Conservation (phyloP, 2,888 invertebrate genomes). For the Chesias legatella region DNA sequence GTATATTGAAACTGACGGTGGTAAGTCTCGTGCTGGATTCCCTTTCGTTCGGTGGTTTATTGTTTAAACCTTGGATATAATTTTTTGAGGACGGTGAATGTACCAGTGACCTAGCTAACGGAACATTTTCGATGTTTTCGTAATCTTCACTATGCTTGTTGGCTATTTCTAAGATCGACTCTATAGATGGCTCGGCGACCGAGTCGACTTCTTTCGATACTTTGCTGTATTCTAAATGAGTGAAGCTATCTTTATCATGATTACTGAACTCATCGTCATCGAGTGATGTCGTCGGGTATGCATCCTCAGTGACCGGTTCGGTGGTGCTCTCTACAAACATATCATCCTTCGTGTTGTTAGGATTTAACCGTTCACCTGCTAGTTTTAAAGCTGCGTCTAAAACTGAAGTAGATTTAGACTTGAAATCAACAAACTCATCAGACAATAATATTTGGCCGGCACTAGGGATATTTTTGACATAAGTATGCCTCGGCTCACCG, state of each 20-base stretch:
- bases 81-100: conserved; percentile 48
- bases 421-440: conserved; percentile 8
- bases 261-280: conserved; percentile 9
- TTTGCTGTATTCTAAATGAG: conserved; percentile 7
- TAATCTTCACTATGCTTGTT: conserved; percentile 36
- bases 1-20: conserved; percentile 65
- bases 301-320: conserved; percentile 19
- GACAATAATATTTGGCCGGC: conserved; percentile 23
- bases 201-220: conserved; percentile 42
- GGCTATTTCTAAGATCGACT: conserved; percentile 40
- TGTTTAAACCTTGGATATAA: conserved; percentile 48
- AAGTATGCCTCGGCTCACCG: conserved; percentile 9
- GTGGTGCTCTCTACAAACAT: conserved; percentile 18
- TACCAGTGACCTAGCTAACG: conserved; percentile 45
- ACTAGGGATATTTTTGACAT: conserved; percentile 10
- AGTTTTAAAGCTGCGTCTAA: conserved; percentile 27
- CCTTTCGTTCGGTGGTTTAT: conserved; percentile 40
- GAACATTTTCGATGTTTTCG: conserved; percentile 45
- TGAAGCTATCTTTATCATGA: conserved; percentile 10
- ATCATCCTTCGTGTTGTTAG: conserved; percentile 16
- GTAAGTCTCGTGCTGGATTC: conserved; percentile 53
- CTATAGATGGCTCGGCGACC: conserved; percentile 51
- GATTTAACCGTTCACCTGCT: conserved; percentile 13
- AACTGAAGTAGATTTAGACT: conserved; percentile 17
- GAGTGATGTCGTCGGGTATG: conserved; percentile 14